Evolutionary conservation across 2,888 invertebrate species (phyloP), one percentile per base, ranked within the genome.

Genomic region (Erebia palarica): DNA sequence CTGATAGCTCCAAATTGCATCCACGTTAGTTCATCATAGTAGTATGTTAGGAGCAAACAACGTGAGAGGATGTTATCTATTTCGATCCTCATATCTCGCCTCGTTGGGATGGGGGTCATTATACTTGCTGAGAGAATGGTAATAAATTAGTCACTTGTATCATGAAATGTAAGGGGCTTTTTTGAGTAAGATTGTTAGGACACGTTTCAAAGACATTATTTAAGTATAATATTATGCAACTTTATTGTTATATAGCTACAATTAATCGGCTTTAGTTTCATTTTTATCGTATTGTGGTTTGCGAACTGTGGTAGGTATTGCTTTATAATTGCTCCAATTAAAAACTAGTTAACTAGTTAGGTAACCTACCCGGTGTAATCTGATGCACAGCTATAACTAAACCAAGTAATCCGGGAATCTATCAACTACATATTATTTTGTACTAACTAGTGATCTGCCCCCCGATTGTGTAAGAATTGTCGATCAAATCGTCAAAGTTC

Each of bases 61-160:
- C 63, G 47, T 64, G 27, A 69, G 71, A 68, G 79, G 84, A 85
- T 84, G 80, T 82, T 79, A 76, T 80, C 78, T 79, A 80, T 79
- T 79, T 78, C 71, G 68, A 77, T 77, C 79, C 72, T 65, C 71
- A 44, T 73, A 66, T 70, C 47, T 73, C 75, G 72, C 73, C 75
- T 75, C 66, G 66, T 75, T 66, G 69, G 21, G 44, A 69, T 70
- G 58, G 73, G 73, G 70, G 68, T 68, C 66, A 67, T 73, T 73
- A 69, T 59, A 71, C 65, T 61, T 59, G 65, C 44, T 47, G 55
- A 68, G 55, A 66, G 66, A 66, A 57, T 58, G 66, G 47, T 58
- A 57, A 66, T 66, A 66, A 66, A 66, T 58, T 66, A 44, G 21
- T 65, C 65, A 65, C n/a, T 65, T 65, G 53, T 42, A 55, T 55